These are phyloP conservation scores for Cheilinus undulatus DNA, from an alignment of 2,113 vertebrate genomes.

Conservation along the genomic window DNA sequence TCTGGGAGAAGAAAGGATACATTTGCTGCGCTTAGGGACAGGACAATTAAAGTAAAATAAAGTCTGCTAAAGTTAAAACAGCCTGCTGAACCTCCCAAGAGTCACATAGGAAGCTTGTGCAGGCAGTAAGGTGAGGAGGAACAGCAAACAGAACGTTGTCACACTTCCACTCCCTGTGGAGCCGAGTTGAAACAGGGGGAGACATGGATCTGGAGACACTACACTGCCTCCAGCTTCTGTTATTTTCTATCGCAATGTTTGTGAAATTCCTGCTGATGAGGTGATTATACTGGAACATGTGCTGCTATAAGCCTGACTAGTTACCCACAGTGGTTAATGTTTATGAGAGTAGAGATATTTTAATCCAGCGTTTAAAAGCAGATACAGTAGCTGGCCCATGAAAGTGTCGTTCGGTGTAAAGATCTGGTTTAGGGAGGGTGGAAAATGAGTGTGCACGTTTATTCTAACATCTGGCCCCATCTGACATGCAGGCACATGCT, in stretches of 20 bases:
- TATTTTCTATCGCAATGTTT: constrained; percentile 63
- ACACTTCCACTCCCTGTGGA: constrained; percentile 72
- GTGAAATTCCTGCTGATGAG: constrained; percentile 75
- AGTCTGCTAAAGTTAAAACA: constrained; percentile 75
- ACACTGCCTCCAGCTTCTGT: constrained; percentile 63
- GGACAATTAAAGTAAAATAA: constrained; percentile 82
- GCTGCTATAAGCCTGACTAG: constrained; percentile 52
- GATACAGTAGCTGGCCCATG: background rate
- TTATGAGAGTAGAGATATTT: constrained; percentile 23
- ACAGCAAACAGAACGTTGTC: constrained; percentile 75
- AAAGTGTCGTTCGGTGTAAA: constrained; percentile 13
- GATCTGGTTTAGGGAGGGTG: constrained; percentile 20
- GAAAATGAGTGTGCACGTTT: constrained; percentile 18
- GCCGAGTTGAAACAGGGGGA: constrained; percentile 60
- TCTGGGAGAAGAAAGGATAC: constrained; percentile 53
- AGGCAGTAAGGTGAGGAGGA: constrained; percentile 70
- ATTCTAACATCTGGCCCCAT: constrained; percentile 53
- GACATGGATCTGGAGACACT: constrained; percentile 66
- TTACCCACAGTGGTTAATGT: constrained; percentile 36
- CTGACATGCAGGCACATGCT: constrained; percentile 30
- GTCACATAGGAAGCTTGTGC: constrained; percentile 65
- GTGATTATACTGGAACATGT: constrained; percentile 62
- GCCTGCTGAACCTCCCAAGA: constrained; percentile 64
- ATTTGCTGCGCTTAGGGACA: constrained; percentile 63
- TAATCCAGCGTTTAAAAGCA: constrained; percentile 16